Percentiles rank a stretch among this genome's conserved stretches.
These are phyloP conservation scores for Ectropis crepuscularia DNA, from an alignment of 2,888 invertebrate species.

Conservation along the genomic window DNA sequence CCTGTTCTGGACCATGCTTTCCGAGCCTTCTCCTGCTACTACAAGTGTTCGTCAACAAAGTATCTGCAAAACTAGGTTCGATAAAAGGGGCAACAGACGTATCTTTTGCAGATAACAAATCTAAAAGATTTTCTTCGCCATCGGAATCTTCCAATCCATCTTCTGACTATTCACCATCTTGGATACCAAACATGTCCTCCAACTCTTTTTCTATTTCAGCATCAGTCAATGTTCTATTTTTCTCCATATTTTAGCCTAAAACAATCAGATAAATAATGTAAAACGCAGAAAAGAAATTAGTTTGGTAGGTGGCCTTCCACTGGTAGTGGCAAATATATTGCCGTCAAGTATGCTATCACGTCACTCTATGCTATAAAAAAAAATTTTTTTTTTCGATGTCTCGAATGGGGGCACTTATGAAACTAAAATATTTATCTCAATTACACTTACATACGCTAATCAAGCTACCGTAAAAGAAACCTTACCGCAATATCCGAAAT, in stretches of 20 bases:
- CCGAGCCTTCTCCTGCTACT: slow-evolving; percentile 16
- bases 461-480: too few relatives aligned
- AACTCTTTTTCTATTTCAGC: slow-evolving; percentile 7
- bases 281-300: slow-evolving; percentile 1
- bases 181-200: slow-evolving; percentile 15
- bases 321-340: slow-evolving; percentile 22
- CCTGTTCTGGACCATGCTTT: slow-evolving; percentile 22
- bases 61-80: slow-evolving; percentile 3
- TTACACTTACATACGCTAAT: not conserved
- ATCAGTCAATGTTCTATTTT: slow-evolving; percentile 8
- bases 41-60: slow-evolving; percentile 12
- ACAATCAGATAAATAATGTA: slow-evolving; percentile 3
- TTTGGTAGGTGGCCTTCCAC: slow-evolving; percentile 6
- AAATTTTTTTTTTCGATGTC: slow-evolving; percentile 17
- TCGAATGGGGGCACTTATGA: slow-evolving; percentile 10
- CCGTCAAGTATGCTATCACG: too few relatives aligned
- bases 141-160: slow-evolving; percentile 7
- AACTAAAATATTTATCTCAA: slow-evolving; percentile 4
- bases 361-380: too few relatives aligned
- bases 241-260: slow-evolving; percentile 8
- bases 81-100: slow-evolving; percentile 11
- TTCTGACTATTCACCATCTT: slow-evolving; percentile 7
- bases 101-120: slow-evolving; percentile 15
- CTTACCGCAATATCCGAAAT: too few relatives aligned
- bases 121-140: slow-evolving; percentile 7